Evolutionary conservation across 2,113 vertebrate species (phyloP), one percentile per base, ranked within the genome.

Genomic region (Prietella phreatophila): DNA sequence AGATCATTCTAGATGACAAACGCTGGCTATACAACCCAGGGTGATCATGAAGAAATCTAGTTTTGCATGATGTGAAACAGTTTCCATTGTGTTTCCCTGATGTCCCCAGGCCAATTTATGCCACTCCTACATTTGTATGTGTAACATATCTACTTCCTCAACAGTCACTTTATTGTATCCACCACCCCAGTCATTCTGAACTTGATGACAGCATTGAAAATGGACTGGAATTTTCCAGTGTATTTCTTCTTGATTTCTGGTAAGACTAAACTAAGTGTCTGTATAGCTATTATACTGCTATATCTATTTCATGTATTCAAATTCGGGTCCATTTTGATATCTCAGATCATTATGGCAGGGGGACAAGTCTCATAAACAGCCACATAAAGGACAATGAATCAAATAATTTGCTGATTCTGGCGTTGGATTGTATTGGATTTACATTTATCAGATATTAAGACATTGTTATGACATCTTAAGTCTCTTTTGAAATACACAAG

Each of bases 201-300:
- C 27, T 15, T 27, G 19, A 53, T 36, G 17, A 33, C 7, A 50
- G n/a, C 20, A 80, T 15, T 14, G 3, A 81, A 71, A 13, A 86
- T 86, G 85, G 47, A 39, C 14, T 56, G 30, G 47, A 69, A 56
- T 55, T 20, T 69, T 69, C 7, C 6, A n/a, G 1, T 71, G 47
- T 86, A 22, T 15, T 3, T 82, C 10, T 76, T 67, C 30, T 47
- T 86, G 22, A 36, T 86, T 82, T 81, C n/a, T 71, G 85, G 85
- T 86, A 69, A 81, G 78, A 81, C 9, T n/a, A 81, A 73, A 73
- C 30, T 50, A 53, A 84, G 17, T 22, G 50, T 39, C 13, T 73
- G 55, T 27, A 65, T 36, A 30, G 4, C 13, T 53, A 8, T 22
- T 61, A 13, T 79, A 53, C 11, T 5, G 1, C 47, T 86, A n/a